These are phyloP conservation scores for Microplitis deprimator DNA, from an alignment of 2,888 invertebrate species.

Conservation along the genomic window DNA sequence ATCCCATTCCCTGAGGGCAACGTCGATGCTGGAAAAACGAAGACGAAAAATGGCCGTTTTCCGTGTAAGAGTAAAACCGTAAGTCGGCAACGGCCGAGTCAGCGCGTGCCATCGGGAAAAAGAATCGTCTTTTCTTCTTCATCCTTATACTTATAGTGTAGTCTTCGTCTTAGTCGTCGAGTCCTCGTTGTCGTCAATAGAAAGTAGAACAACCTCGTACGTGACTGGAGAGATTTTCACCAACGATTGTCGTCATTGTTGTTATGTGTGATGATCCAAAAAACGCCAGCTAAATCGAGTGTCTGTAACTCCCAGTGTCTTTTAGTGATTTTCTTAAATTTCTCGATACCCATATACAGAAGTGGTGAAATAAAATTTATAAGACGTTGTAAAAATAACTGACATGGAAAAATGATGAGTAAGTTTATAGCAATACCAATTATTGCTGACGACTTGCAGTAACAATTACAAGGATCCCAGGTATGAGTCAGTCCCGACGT, in stretches of 20 bases:
- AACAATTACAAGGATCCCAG: background rate
- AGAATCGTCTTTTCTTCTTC: conserved; percentile 13
- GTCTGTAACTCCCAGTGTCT: background rate
- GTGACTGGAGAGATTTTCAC: conserved; percentile 38
- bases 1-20: conserved; percentile 47
- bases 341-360: background rate
- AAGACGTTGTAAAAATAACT: background rate
- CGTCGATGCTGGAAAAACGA: conserved; percentile 22
- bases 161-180: too few relatives aligned
- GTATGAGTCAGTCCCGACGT: background rate
- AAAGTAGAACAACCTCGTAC: conserved; percentile 39
- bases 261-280: conserved; percentile 15
- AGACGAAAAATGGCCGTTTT: conserved; percentile 35
- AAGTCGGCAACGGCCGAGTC: conserved; percentile 42
- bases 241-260: conserved; percentile 10
- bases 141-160: background rate
- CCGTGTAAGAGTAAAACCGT: conserved; percentile 31
- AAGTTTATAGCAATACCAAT: background rate
- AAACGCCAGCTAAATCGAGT: conserved; percentile 3
- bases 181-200: conserved; percentile 20
- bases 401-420: background rate
- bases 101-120: conserved; percentile 37
- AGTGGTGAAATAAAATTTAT: conserved; percentile 2
- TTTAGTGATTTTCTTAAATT: background rate
- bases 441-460: too few relatives aligned